Evolutionary conservation across 2,888 invertebrate species (phyloP), one percentile per base, ranked within the genome.

Genomic region (Drosophila ustulata): DNA sequence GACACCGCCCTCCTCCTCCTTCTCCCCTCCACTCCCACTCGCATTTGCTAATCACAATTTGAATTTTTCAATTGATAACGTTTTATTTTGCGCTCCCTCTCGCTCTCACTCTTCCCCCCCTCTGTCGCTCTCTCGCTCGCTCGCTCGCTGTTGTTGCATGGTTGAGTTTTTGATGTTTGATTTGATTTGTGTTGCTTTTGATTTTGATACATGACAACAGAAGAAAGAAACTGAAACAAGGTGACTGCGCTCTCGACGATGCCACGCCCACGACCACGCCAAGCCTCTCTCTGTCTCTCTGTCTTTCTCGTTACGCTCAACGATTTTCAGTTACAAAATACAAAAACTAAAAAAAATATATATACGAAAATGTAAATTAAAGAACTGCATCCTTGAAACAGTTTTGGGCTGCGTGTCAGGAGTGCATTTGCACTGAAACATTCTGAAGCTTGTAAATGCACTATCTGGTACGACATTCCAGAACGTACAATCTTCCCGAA

Each of bases 381-480:
- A 23, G n/a, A 13, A 52, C 53, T 71, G 80, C 72, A 85, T 80
- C 77, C 74, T 82, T 70, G 63, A 82, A 58, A 92, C 90, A 91
- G 95, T 94, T 94, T 94, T 95, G 96, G 97, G 96, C 96, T 96
- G 95, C 97, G 97, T 98, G 96, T 97, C 98, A 98, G 98, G 96
- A 95, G 97, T 97, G 98, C 97, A 97, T 98, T 97, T 98, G 97
- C 98, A 98, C 94, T 94, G 93, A 93, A 93, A 93, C 85, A 85
- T 89, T 89, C 91, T 91, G 91, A 92, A 94, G 94, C 94, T 95
- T 98, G 98, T 98, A 98, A 98, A 98, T 98, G 98, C 98, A 98
- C 98, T 97, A 98, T 98, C 98, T 98, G 98, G 98, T 98, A 98
- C 98, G 97, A 97, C 97, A 97, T 96, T 95, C 96, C 95, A 95